Percentiles rank a stretch among this genome's conserved stretches.
Evolutionary conservation across 2,888 invertebrate species (phyloP).

Genomic region (Penaeus monodon): DNA sequence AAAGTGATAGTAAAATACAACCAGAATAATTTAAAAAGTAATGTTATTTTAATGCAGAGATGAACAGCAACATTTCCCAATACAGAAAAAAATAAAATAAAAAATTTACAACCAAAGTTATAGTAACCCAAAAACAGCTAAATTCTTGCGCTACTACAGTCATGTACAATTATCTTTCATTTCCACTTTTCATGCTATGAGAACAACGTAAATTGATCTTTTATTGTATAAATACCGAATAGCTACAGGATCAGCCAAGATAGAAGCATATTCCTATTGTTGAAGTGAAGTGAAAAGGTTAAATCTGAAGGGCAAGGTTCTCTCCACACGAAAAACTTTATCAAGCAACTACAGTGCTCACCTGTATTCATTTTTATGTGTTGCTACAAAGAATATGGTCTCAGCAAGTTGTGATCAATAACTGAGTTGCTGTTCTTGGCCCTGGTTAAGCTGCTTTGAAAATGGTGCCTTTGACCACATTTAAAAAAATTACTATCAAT

Average conservation of each 20-base stretch:
- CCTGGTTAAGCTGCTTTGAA: no score
- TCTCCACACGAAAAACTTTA: no score
- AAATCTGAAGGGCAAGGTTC: no score
- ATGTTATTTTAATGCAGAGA: background rate
- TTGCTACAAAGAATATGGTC: no score
- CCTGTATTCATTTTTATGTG: no score
- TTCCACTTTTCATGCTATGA: background rate
- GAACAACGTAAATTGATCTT: slow-evolving; percentile 1
- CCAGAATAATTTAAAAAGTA: background rate
- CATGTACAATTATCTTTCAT: background rate
- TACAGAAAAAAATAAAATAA: slow-evolving; percentile 1
- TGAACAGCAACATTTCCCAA: background rate
- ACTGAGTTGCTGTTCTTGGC: no score
- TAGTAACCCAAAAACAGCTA: background rate
- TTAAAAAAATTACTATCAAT: no score
- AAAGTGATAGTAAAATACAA: slow-evolving; percentile 16
- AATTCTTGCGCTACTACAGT: background rate
- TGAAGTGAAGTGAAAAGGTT: background rate
- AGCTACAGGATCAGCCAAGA: background rate
- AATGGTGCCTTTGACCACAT: no score
- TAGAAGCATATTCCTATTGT: background rate
- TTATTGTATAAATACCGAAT: background rate
- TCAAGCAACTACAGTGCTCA: no score
- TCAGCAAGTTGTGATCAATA: no score
- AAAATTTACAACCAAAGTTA: slow-evolving; percentile 17